A percentile compares a stretch with the other conserved stretches of the same genome.
Conservation (phyloP, 2,113 vertebrate species). For the Mesitornis unicolor region DNA sequence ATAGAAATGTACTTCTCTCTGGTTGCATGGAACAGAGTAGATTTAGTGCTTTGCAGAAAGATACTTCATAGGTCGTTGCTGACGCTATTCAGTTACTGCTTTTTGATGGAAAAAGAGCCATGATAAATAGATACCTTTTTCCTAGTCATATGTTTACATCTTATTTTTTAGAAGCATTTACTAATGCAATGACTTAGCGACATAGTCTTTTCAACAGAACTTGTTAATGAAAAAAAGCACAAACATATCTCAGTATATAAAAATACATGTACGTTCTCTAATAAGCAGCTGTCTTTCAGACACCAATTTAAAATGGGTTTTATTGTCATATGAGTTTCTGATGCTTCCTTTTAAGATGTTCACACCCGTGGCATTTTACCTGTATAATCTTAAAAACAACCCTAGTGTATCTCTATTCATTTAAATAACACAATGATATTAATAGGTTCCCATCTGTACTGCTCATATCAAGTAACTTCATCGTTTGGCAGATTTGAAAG, state of each 20-base stretch:
- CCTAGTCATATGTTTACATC: neutral
- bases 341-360: neutral
- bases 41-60: neutral
- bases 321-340: neutral
- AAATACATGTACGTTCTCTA: neutral
- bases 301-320: too few relatives aligned
- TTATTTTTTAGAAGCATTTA: neutral
- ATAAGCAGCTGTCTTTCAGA: neutral
- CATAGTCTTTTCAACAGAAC: neutral
- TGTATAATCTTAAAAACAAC: neutral
- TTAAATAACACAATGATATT: neutral
- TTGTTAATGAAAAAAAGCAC: neutral
- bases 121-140: neutral
- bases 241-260: neutral
- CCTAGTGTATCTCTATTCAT: neutral
- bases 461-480: neutral
- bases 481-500: neutral
- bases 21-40: neutral
- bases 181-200: neutral
- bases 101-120: neutral
- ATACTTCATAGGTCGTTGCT: neutral
- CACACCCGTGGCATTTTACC: neutral
- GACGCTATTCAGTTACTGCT: neutral
- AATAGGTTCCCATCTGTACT: neutral
- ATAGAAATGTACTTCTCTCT: neutral